Evolutionary conservation across 2,113 vertebrate genomes (phyloP), one percentile per base, ranked within the genome.

Genomic region (Diphyllodes magnificus): DNA sequence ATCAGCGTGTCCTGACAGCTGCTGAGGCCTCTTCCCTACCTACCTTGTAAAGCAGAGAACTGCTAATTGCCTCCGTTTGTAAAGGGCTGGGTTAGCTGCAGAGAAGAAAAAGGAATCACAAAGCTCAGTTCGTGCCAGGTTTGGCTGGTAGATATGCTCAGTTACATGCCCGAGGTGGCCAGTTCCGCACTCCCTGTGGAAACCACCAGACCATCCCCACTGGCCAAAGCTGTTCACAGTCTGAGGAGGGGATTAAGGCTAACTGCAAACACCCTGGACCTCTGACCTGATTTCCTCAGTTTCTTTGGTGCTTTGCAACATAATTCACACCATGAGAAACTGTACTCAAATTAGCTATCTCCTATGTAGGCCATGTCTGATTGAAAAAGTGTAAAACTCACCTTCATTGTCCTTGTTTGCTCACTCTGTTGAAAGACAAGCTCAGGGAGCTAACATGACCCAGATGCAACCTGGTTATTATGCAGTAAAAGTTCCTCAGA

Each of bases 181-280:
- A 6, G 12, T 49, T 42, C 17, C 1, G 0, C 0, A 0, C 20
- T 23, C 0, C 0, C 6, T 7, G 1, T 18, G 22, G n/a, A 49
- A 85, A 27, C 22, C 2, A 1, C 28, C 63, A 28, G 21, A 33
- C 27, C 24, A 8, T 18, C 11, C 31, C 8, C 0, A 0, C 8
- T 8, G 3, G n/a, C 40, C 30, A 39, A 12, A 69, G 30, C 5
- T 39, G 6, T 37, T 40, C 0, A 0, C 18, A 8, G 2, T 16
- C 20, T 53, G 39, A 57, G 17, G 8, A 42, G 23, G 3, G 3
- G 3, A 39, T 44, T 23, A 57, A 39, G 18, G 20, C 22, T 60
- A 40, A 18, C 12, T 51, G 22, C 22, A 40, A 70, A 68, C 68
- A 2, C 15, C 15, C 9, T 13, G 19, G 9, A 22, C 11, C 11